phyloP scores from a whole-genome alignment of 1,140 invertebrate species.

The Fopius arisanus region DNA sequence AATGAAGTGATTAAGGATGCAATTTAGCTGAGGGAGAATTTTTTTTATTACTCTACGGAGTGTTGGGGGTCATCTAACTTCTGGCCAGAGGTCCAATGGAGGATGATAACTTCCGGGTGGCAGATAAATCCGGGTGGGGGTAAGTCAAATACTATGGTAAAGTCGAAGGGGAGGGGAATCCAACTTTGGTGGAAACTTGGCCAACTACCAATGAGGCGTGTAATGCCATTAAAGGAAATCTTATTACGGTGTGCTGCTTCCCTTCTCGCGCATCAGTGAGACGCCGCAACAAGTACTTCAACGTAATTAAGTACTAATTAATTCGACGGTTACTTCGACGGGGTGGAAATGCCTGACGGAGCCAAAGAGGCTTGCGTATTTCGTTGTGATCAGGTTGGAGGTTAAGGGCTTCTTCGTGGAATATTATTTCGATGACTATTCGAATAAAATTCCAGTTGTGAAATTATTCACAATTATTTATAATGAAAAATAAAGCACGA shows the following conservation, averaged over 20 bases:
- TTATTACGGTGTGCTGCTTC: constrained; percentile 57
- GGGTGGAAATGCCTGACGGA: neutral
- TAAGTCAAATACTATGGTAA: neutral
- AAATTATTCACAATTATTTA: no score
- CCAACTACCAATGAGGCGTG: constrained; percentile 65
- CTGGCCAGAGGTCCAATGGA: constrained; percentile 43
- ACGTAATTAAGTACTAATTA: constrained; percentile 59
- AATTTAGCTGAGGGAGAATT: neutral
- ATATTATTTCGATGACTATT: no score
- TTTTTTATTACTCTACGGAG: neutral
- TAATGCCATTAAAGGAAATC: constrained; percentile 65
- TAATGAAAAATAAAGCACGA: no score
- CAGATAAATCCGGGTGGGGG: neutral
- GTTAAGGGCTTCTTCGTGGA: no score
- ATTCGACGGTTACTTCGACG: constrained; percentile 46
- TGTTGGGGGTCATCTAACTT: constrained; percentile 12
- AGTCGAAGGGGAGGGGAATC: neutral
- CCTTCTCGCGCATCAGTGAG: constrained; percentile 39
- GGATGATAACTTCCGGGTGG: constrained; percentile 49
- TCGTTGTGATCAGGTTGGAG: neutral
- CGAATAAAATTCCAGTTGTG: no score
- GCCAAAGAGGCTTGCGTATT: constrained; percentile 36
- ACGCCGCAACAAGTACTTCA: constrained; percentile 58
- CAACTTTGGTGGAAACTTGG: neutral
- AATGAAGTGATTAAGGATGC: constrained; percentile 14